Evolutionary conservation across 1,140 invertebrate genomes (phyloP).

Genomic region (Hydropsyche tenuis): DNA sequence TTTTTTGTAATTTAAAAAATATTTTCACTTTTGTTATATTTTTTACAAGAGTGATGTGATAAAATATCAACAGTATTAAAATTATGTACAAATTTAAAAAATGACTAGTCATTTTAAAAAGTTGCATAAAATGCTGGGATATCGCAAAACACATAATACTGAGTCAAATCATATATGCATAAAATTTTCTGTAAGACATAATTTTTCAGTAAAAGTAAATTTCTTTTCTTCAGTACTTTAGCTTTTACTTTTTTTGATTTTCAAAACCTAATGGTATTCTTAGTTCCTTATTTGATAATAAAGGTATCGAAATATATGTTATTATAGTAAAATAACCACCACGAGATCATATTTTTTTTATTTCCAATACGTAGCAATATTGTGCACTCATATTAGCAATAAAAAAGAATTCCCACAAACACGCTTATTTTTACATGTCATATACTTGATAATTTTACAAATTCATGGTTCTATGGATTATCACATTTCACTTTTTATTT

Average conservation of each 20-base stretch:
- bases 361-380: conserved; percentile 26
- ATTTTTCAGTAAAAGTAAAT: too few species aligned
- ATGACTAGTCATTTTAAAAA: not conserved
- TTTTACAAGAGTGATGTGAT: conserved; percentile 16
- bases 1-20: conserved; percentile 21
- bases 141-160: not conserved
- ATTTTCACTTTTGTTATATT: conserved; percentile 4
- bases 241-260: too few species aligned
- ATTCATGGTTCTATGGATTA: conserved; percentile 45
- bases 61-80: conserved; percentile 12
- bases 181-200: too few species aligned
- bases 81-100: conserved; percentile 12
- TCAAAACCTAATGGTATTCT: too few species aligned
- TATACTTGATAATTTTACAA: conserved; percentile 31
- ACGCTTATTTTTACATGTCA: conserved; percentile 21
- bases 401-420: conserved; percentile 33
- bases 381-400: conserved; percentile 32
- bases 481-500: conserved; percentile 47
- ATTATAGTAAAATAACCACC: not conserved
- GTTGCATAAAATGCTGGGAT: conserved; percentile 20
- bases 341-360: not conserved
- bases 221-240: too few species aligned
- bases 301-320: conserved; percentile 7
- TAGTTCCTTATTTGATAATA: not conserved
- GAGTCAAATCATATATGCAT: too few species aligned